These are phyloP conservation scores for Epirrhoe alternata DNA, from an alignment of 2,888 invertebrate species.

Conservation along the genomic window DNA sequence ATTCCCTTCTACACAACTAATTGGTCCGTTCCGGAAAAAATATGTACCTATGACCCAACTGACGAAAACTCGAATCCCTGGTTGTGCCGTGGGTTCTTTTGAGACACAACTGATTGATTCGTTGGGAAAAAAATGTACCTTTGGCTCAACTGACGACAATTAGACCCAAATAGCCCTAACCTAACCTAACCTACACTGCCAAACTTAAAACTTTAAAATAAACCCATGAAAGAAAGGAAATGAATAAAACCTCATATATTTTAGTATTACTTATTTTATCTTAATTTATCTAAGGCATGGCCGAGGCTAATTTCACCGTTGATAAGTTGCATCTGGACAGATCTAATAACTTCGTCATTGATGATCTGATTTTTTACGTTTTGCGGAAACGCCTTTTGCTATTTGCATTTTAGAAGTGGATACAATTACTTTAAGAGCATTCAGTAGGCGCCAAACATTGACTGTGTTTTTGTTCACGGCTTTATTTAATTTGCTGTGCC, in stretches of 20 bases:
- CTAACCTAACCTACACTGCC: neutral
- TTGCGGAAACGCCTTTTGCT: no score
- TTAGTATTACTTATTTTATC: neutral
- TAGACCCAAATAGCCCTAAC: neutral
- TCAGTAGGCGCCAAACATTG: no score
- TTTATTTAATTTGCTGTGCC: no score
- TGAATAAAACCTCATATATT: neutral
- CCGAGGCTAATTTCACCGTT: conserved; percentile 22
- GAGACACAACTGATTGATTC: conserved; percentile 17
- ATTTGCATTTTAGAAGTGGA: no score
- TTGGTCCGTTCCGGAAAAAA: conserved; percentile 12
- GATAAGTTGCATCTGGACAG: conserved; percentile 27
- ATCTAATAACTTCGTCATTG: conserved; percentile 26
- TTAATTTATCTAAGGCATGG: conserved; percentile 15
- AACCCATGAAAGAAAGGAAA: neutral
- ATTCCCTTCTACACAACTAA: no score
- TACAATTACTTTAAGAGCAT: no score
- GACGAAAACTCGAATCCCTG: conserved; percentile 16
- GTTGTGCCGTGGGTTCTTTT: conserved; percentile 9
- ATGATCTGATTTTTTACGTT: conserved; percentile 23
- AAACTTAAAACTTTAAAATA: conserved; percentile 1
- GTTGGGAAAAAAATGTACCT: no score
- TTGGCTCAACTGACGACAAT: neutral
- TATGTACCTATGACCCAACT: conserved; percentile 16
- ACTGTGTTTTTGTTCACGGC: no score